Conservation (phyloP, 2,797 vertebrate species). For the Schizothorax lantsangensis region DNA sequence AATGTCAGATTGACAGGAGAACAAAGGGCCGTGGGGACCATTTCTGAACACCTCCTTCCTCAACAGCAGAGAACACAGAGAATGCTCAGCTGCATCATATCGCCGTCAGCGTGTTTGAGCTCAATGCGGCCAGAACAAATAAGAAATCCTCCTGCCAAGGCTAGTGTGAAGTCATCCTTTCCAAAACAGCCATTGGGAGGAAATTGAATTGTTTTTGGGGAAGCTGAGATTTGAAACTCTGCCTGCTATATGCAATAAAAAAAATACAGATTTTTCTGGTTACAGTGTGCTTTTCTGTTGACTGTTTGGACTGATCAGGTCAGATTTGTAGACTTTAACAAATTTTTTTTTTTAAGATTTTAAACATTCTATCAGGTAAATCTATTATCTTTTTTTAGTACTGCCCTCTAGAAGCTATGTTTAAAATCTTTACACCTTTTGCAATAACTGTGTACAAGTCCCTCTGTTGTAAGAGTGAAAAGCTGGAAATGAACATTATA, state of each 20-base stretch:
- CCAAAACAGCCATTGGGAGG: background rate
- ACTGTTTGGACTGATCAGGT: background rate
- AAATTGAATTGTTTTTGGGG: background rate
- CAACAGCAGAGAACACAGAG: conserved; percentile 50
- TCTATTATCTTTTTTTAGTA: background rate
- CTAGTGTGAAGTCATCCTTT: conserved; percentile 19
- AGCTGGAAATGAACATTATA: background rate
- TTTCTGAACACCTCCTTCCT: conserved; percentile 68
- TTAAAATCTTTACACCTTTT: background rate
- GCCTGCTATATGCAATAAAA: background rate
- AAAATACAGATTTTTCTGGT: background rate
- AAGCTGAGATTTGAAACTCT: background rate
- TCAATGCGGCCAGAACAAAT: background rate
- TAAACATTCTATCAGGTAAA: background rate
- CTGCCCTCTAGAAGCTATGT: background rate
- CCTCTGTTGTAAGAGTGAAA: background rate
- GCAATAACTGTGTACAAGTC: background rate
- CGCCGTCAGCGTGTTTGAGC: background rate
- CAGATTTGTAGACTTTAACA: background rate
- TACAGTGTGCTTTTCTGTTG: background rate
- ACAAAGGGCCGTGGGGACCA: conserved; percentile 71
- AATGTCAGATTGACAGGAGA: conserved; percentile 77
- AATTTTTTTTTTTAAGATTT: background rate
- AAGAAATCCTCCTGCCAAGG: background rate
- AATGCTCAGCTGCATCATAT: conserved; percentile 11